These are phyloP conservation scores for Sycophila sp. DNA, from an alignment of 1,140 invertebrate genomes.

Conservation along the genomic window DNA sequence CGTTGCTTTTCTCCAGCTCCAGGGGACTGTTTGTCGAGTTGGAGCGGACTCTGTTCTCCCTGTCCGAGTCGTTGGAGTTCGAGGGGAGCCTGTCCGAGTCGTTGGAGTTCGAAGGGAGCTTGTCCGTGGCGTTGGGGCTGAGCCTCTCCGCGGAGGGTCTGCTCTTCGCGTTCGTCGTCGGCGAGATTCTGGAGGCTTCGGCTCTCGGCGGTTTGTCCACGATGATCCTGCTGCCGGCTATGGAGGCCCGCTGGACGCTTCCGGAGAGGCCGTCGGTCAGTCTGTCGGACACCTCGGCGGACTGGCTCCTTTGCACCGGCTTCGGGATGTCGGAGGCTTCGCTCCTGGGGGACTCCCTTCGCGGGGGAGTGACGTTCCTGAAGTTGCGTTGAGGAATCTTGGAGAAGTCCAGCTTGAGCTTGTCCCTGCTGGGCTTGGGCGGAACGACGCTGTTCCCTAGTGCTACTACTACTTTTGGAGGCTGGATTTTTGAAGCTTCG, in stretches of 20 bases:
- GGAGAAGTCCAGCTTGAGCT: slow-evolving; percentile 76
- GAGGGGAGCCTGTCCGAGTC: background rate
- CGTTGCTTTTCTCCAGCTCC: slow-evolving; percentile 14
- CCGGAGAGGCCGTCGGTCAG: slow-evolving; percentile 44
- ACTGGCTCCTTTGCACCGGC: slow-evolving; percentile 17
- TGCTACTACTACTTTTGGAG: too few species aligned
- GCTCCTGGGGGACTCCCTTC: slow-evolving; percentile 47
- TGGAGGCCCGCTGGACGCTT: slow-evolving; percentile 49
- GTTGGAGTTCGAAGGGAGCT: background rate
- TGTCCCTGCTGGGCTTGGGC: slow-evolving; percentile 47
- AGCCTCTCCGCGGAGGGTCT: slow-evolving; percentile 18
- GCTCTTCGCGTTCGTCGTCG: slow-evolving; percentile 30
- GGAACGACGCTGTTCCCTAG: background rate
- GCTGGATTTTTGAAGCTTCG: too few species aligned
- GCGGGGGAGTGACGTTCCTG: slow-evolving; percentile 45
- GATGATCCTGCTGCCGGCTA: slow-evolving; percentile 50
- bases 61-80: background rate
- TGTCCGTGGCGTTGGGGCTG: slow-evolving; percentile 26
- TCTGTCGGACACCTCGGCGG: slow-evolving; percentile 24
- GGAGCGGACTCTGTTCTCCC: background rate
- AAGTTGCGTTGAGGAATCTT: slow-evolving; percentile 68
- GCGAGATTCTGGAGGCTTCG: slow-evolving; percentile 46
- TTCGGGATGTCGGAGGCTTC: slow-evolving; percentile 31
- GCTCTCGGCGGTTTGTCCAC: slow-evolving; percentile 49
- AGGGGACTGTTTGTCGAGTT: background rate